phyloP scores from a whole-genome alignment of 2,888 invertebrate genomes.

The Neoscelio sp. region DNA sequence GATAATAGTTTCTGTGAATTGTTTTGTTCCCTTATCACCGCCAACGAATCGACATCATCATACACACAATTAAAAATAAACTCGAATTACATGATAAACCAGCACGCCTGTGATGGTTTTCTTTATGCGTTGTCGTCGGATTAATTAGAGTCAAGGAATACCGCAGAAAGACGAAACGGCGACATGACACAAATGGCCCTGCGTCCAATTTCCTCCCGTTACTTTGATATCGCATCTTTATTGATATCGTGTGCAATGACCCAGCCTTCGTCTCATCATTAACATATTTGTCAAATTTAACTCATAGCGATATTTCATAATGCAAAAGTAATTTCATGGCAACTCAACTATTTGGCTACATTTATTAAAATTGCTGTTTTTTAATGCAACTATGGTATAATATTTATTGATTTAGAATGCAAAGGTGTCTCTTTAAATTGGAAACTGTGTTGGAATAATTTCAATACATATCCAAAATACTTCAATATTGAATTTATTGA shows the following conservation, averaged over 20 bases:
- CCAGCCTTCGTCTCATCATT: conserved; percentile 49
- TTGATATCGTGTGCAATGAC: conserved; percentile 55
- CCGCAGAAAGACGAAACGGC: conserved; percentile 73
- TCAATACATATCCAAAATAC: too few relatives aligned
- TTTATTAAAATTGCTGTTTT: too few relatives aligned
- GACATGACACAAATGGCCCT: conserved; percentile 75
- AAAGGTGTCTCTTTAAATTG: too few relatives aligned
- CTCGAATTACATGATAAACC: conserved; percentile 71
- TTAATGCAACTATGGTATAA: too few relatives aligned
- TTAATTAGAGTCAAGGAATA: conserved; percentile 79
- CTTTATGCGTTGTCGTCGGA: conserved; percentile 76
- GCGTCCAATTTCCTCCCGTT: conserved; percentile 80
- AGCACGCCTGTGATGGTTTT: conserved; percentile 70
- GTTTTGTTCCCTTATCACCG: conserved; percentile 28
- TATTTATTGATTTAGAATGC: too few relatives aligned
- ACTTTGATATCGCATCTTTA: conserved; percentile 67
- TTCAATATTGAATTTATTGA: too few relatives aligned
- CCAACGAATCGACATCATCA: conserved; percentile 11
- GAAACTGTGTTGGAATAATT: too few relatives aligned
- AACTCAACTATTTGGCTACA: background rate
- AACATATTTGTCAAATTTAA: conserved; percentile 58
- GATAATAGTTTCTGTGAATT: conserved; percentile 26
- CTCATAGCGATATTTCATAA: conserved; percentile 43
- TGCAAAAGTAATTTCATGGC: conserved; percentile 10
- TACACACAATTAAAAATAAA: conserved; percentile 50